Evolutionary conservation across 2,888 invertebrate genomes (phyloP).

Genomic region (Cenopis cana): DNA sequence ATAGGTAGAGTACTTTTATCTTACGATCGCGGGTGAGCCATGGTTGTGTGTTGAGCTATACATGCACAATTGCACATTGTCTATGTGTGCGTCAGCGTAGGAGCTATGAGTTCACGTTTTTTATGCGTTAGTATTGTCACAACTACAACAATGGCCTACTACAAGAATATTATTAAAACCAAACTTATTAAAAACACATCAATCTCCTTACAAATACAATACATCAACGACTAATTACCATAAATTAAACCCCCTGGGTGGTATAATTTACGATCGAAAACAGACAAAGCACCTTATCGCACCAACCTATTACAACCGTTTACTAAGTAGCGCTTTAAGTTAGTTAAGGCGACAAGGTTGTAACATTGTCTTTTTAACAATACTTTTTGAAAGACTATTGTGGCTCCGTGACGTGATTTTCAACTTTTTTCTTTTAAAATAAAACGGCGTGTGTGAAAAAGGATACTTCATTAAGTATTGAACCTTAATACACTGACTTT

Average conservation of each 20-base stretch:
- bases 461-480: neutral
- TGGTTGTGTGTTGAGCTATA: no score
- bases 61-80: no score
- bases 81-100: no score
- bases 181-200: conserved; percentile 22
- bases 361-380: conserved; percentile 33
- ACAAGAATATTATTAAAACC: conserved; percentile 16
- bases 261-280: conserved; percentile 25
- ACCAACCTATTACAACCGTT: conserved; percentile 20
- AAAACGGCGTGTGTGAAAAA: neutral
- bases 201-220: conserved; percentile 26
- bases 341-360: conserved; percentile 30
- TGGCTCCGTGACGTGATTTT: conserved; percentile 27
- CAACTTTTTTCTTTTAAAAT: neutral
- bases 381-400: conserved; percentile 36
- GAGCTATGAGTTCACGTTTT: no score
- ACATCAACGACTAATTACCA: conserved; percentile 26
- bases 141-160: no score
- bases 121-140: no score
- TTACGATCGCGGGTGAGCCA: no score
- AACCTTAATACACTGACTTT: neutral
- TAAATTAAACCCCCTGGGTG: conserved; percentile 25
- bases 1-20: no score
- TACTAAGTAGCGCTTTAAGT: conserved; percentile 21
- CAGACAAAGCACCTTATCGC: conserved; percentile 14